Percentiles rank a stretch among this genome's conserved stretches.
phyloP scores from a whole-genome alignment of 2,113 vertebrate genomes.

The Herpetotheres cachinnans region DNA sequence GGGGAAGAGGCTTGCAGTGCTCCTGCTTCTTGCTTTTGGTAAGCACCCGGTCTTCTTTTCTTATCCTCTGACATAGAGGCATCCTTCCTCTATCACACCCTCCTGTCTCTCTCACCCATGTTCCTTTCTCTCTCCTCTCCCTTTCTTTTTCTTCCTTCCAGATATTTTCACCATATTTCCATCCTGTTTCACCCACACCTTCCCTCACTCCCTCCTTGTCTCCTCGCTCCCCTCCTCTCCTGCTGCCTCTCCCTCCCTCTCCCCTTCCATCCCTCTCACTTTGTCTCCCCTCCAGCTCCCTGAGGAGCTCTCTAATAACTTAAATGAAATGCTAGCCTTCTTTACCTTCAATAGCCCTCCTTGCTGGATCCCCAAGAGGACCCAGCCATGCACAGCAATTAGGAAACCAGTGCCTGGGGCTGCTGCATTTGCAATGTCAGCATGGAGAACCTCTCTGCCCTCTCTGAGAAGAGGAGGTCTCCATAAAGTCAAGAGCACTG shows the following conservation, averaged over 20 bases:
- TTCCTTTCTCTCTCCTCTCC: neutral
- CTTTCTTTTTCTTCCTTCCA: neutral
- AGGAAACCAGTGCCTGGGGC: neutral
- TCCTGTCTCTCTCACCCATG: rapidly evolving
- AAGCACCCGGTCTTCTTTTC: neutral
- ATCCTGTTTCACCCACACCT: neutral
- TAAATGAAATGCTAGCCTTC: neutral
- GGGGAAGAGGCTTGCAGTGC: neutral
- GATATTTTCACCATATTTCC: neutral
- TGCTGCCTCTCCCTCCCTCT: neutral
- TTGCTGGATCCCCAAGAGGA: conserved; percentile 2
- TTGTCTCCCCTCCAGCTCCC: neutral
- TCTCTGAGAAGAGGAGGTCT: neutral
- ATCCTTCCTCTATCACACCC: neutral
- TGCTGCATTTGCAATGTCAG: neutral
- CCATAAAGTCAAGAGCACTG: neutral
- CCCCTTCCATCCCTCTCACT: neutral
- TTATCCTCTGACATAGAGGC: neutral
- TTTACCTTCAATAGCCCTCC: neutral
- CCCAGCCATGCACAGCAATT: conserved; percentile 4
- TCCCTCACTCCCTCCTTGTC: neutral
- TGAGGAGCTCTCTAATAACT: conserved; percentile 16
- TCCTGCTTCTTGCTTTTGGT: neutral
- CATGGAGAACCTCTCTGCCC: neutral
- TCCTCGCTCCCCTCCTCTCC: neutral